These are phyloP conservation scores for Acanthiza pusilla DNA, from an alignment of 2,797 vertebrate species.

Conservation along the genomic window DNA sequence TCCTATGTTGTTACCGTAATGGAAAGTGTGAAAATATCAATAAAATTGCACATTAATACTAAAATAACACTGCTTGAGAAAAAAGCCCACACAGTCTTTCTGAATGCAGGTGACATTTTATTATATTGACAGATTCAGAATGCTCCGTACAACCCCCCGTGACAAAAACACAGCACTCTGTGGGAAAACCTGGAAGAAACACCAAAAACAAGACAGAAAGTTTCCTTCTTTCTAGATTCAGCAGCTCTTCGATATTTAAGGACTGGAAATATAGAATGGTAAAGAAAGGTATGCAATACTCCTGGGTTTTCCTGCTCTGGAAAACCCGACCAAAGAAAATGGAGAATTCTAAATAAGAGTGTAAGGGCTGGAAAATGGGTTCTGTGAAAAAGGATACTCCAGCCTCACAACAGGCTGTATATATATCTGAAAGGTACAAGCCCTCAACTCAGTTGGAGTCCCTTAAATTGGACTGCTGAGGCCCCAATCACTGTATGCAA, in stretches of 20 bases:
- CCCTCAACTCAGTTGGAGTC: neutral
- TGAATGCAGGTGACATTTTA: constrained; percentile 53
- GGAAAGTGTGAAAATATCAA: neutral
- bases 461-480: neutral
- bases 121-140: constrained; percentile 68
- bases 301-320: constrained; percentile 52
- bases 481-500: neutral
- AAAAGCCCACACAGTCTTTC: neutral
- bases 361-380: neutral
- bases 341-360: neutral
- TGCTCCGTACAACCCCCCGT: neutral
- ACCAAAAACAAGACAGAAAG: constrained; percentile 53
- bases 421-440: neutral
- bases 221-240: constrained; percentile 57
- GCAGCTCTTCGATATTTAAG: constrained; percentile 52
- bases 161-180: constrained; percentile 11
- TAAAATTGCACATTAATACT: neutral
- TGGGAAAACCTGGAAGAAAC: constrained; percentile 38
- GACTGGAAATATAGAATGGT: constrained; percentile 63
- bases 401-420: neutral
- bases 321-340: constrained; percentile 28
- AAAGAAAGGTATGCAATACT: constrained; percentile 62
- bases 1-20: neutral
- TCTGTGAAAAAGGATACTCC: neutral
- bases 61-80: neutral